Base-by-base conservation (phyloP, 2,797 vertebrate genomes). In the Gallinago solitaria region DNA sequence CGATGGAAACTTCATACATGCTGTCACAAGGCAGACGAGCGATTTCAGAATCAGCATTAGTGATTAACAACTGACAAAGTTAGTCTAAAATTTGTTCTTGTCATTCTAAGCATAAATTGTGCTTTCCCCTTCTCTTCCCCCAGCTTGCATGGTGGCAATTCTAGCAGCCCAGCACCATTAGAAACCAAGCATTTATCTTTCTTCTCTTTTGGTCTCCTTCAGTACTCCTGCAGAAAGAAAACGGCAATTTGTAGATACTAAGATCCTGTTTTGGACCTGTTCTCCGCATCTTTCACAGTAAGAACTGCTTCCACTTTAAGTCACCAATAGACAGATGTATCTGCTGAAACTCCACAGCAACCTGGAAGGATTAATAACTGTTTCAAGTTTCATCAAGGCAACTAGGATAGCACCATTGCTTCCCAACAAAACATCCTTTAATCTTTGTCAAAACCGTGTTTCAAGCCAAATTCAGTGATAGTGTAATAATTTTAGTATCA, bases 321-420 rank as follows among this genome's bases (percentile, higher is more conserved):
- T n/a, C 48, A 48, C n/a, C 32, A 24, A 73, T 1, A 60, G 28
- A 45, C 24, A 80, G 30, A 25, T 80, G 8, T 39, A 63, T 2
- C 5, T 23, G 15, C 56, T 59, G 69, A 37, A 69, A 69, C 5
- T 18, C 28, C 2, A 21, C 33, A 65, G 32, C 27, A 27, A 35
- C 25, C 3, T 53, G 32, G 63, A 59, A 3, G 9, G 5, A 54
- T 37, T 33, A 24, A 0, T 9, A n/a, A 17, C 3, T 27, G 9
- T 80, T 75, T 39, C 43, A 69, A 32, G 15, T 33, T 79, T 64
- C 41, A 81, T 45, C 50, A 50, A 33, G 30, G 32, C 65, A 87
- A 60, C 28, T 18, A 70, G 25, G 25, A 70, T 6, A 70, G 47
- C 37, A 78, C 16, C 43, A 63, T 2, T 78, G 37, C 45, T 74